A percentile compares a stretch with the other conserved stretches of the same genome.
These are phyloP conservation scores for Scleropages formosus DNA, from an alignment of 2,797 vertebrate genomes.

Conservation along the genomic window DNA sequence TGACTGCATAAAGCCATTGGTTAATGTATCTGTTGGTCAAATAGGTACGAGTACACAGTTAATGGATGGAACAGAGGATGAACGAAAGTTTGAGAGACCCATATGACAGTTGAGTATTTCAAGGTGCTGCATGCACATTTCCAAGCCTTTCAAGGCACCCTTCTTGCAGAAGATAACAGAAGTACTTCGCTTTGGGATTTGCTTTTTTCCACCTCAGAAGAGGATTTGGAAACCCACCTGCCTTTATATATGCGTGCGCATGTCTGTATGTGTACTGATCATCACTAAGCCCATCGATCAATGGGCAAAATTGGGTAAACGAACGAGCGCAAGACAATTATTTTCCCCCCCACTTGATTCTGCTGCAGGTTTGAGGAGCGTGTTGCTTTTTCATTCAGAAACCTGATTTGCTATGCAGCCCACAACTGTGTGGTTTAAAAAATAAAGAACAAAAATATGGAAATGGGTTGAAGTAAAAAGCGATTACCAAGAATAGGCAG, in stretches of 20 bases:
- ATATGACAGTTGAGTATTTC: background rate
- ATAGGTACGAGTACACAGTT: constrained; percentile 13
- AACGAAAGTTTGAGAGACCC: background rate
- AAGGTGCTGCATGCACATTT: background rate
- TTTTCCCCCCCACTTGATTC: background rate
- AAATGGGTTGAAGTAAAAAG: constrained; percentile 11
- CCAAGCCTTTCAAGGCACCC: background rate
- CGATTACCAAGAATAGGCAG: background rate
- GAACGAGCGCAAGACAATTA: background rate
- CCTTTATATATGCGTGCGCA: background rate
- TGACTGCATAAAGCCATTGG: background rate
- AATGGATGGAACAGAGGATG: background rate
- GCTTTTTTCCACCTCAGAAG: background rate
- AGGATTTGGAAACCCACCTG: background rate
- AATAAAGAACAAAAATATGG: constrained; percentile 34
- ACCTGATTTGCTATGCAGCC: background rate
- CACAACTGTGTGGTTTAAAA: constrained; percentile 15
- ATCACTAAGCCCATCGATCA: background rate
- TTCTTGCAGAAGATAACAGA: background rate
- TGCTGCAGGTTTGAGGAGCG: background rate
- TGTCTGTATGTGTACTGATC: background rate
- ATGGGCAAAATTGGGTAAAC: background rate
- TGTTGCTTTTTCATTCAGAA: background rate
- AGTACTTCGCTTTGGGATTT: background rate
- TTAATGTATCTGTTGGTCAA: background rate